These are phyloP conservation scores for Sycophila sp. DNA, from an alignment of 1,140 invertebrate species.

Conservation along the genomic window DNA sequence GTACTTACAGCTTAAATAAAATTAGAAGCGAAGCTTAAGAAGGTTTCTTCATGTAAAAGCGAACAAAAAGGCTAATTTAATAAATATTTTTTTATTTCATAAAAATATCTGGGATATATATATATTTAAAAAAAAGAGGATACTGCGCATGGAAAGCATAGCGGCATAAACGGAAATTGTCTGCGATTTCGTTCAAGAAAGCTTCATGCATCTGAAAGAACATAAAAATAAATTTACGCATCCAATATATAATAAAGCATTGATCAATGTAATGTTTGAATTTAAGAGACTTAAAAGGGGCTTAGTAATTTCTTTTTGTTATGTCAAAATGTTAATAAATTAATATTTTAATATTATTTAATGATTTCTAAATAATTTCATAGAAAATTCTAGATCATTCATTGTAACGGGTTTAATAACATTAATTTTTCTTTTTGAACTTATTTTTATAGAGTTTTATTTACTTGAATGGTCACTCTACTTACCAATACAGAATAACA, in stretches of 20 bases:
- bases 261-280: too few species aligned
- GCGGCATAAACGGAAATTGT: conserved; percentile 61
- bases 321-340: too few species aligned
- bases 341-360: too few species aligned
- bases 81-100: conserved; percentile 3
- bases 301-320: too few species aligned
- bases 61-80: conserved; percentile 5
- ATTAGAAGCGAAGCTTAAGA: conserved; percentile 20
- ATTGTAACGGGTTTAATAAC: too few species aligned
- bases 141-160: conserved; percentile 63
- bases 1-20: conserved; percentile 18
- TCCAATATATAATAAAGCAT: conserved; percentile 5
- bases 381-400: too few species aligned
- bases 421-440: too few species aligned
- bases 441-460: too few species aligned
- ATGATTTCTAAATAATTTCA: too few species aligned
- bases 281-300: too few species aligned
- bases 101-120: background rate
- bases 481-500: too few species aligned
- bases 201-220: conserved; percentile 66
- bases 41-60: conserved; percentile 6
- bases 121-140: conserved; percentile 20
- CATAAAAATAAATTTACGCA: conserved; percentile 55
- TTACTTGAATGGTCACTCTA: too few species aligned
- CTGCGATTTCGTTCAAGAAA: conserved; percentile 59